Conservation (phyloP, 2,888 invertebrate species). For the Cynaeus angustus region DNA sequence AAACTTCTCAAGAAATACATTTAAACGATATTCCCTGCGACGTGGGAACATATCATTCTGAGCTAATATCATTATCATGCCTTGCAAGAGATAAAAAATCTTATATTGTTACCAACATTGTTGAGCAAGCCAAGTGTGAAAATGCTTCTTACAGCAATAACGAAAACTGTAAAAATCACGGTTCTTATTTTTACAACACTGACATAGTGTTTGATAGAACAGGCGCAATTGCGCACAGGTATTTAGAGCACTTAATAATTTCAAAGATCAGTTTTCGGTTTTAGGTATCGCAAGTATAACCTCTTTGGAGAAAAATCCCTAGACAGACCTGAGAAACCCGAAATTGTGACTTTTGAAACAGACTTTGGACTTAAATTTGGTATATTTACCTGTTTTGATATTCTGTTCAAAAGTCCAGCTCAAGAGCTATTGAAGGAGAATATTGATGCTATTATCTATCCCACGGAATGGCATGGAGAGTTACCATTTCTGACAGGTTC, state of each 20-base stretch:
- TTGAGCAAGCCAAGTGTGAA: not conserved
- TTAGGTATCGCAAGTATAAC: not conserved
- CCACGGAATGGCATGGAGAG: not conserved
- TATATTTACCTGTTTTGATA: constrained; percentile 72
- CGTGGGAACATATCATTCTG: not conserved
- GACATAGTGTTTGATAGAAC: not conserved
- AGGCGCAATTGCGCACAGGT: constrained; percentile 2
- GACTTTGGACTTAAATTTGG: constrained; percentile 23
- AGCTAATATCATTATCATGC: not conserved
- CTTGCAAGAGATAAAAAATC: not conserved
- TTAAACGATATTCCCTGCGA: not conserved
- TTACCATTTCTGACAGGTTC: not conserved
- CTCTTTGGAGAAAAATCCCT: not conserved
- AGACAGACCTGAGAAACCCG: not conserved
- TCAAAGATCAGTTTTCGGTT: constrained; percentile 12
- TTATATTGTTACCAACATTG: not conserved
- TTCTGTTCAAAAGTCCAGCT: constrained; percentile 83
- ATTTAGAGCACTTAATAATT: not conserved
- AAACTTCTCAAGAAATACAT: not conserved
- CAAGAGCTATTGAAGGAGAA: constrained; percentile 70
- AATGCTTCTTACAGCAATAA: not conserved
- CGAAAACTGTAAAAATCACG: not conserved
- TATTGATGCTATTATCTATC: constrained; percentile 67
- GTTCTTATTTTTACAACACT: not conserved
- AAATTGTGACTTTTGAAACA: constrained; percentile 34